These are phyloP conservation scores for Pungitius pungitius DNA, from an alignment of 2,113 vertebrate species.

Conservation along the genomic window DNA sequence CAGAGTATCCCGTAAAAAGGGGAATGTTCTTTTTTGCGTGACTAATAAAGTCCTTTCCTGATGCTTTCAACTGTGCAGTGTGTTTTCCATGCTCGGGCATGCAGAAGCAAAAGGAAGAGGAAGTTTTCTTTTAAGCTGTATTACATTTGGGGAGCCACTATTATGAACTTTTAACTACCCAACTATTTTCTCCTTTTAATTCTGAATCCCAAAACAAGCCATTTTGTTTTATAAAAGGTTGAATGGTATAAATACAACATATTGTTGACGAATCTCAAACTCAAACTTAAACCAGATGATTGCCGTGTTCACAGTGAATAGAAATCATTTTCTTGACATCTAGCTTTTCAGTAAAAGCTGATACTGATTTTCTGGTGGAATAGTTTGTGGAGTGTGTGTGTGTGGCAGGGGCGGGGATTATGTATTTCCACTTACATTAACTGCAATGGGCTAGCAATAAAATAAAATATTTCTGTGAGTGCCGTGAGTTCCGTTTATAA, in stretches of 20 bases:
- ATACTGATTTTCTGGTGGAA: not conserved
- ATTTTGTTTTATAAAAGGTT: not conserved
- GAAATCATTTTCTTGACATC: not conserved
- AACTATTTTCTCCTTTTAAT: too few relatives aligned
- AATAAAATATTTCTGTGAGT: not conserved
- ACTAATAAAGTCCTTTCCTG: too few relatives aligned
- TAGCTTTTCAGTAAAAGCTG: not conserved
- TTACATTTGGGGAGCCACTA: not conserved
- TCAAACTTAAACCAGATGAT: too few relatives aligned
- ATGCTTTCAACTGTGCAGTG: not conserved
- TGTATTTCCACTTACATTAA: not conserved
- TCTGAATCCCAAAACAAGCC: not conserved
- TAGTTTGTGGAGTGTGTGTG: not conserved
- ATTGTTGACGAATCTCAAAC: too few relatives aligned
- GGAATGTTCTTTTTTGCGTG: not conserved
- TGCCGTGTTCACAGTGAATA: not conserved
- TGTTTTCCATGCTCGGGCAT: not conserved
- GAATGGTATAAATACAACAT: not conserved
- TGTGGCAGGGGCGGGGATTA: not conserved
- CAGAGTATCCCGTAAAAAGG: not conserved
- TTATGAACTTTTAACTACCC: not conserved
- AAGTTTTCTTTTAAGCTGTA: constrained; percentile 11
- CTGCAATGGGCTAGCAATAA: not conserved
- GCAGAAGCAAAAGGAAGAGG: not conserved
- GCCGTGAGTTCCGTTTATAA: not conserved